A percentile compares a stretch with the other conserved stretches of the same genome.
Conservation (phyloP, 2,797 vertebrate species). For the Tapirus indicus region DNA sequence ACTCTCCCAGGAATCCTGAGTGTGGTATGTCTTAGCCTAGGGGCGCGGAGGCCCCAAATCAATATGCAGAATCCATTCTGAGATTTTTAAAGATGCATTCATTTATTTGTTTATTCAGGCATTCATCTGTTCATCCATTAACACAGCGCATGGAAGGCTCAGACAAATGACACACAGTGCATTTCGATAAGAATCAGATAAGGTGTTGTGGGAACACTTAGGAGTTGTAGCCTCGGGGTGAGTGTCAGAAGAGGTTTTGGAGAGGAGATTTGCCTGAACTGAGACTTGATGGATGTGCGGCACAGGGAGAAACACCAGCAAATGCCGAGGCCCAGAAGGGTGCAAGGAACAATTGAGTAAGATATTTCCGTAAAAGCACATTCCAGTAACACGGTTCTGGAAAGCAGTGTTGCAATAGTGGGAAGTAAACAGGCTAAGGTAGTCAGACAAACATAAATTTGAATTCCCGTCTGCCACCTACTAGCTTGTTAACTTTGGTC, state of each 20-base stretch:
- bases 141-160: accelerated
- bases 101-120: neutral
- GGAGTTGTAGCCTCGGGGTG: no score
- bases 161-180: accelerated
- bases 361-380: neutral
- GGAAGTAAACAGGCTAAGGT: no score
- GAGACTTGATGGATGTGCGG: neutral
- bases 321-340: neutral
- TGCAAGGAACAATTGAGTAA: neutral
- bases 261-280: neutral
- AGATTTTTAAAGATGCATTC: neutral
- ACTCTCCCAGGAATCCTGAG: neutral
- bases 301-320: neutral
- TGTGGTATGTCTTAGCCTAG: accelerated
- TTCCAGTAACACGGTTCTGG: neutral
- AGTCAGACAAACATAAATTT: neutral
- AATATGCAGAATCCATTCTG: no score
- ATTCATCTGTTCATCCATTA: neutral
- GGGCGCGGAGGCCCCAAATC: no score
- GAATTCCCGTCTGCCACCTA: neutral
- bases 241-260: neutral
- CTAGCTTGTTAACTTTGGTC: neutral
- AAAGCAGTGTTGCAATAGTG: neutral
- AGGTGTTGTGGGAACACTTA: neutral
- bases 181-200: neutral